Evolutionary conservation across 1,140 invertebrate genomes (phyloP).

Genomic region (Drosophila lacteicornis): DNA sequence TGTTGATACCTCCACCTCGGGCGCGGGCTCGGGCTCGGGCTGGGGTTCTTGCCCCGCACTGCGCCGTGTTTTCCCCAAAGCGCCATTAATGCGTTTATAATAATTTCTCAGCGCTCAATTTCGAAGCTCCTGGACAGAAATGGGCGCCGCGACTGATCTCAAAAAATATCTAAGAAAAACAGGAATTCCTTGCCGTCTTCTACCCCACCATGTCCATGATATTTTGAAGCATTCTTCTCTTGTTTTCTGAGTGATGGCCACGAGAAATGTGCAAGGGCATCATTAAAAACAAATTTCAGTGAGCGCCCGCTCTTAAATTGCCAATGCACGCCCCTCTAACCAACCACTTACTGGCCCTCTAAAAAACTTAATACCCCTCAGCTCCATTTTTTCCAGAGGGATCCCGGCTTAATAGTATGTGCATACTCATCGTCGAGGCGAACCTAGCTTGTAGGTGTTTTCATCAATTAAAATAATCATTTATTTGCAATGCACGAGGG

Average conservation of each 20-base stretch:
- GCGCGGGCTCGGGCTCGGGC: background rate
- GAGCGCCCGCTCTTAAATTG: slow-evolving; percentile 71
- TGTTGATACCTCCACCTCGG: slow-evolving; percentile 54
- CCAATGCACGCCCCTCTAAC: slow-evolving; percentile 51
- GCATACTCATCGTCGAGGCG: slow-evolving; percentile 16
- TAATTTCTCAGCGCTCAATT: slow-evolving; percentile 74
- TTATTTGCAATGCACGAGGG: slow-evolving; percentile 71
- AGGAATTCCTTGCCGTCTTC: slow-evolving; percentile 1
- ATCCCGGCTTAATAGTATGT: slow-evolving; percentile 26
- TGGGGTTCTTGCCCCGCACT: background rate
- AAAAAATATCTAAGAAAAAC: slow-evolving; percentile 47
- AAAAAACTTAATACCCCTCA: background rate
- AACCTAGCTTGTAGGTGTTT: slow-evolving; percentile 67
- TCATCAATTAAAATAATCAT: slow-evolving; percentile 81
- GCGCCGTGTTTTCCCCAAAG: slow-evolving; percentile 23
- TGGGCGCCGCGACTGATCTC: slow-evolving; percentile 28
- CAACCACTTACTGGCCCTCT: slow-evolving; percentile 2
- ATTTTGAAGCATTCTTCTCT: slow-evolving; percentile 18
- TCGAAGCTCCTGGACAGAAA: slow-evolving; percentile 38
- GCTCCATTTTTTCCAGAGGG: slow-evolving; percentile 8
- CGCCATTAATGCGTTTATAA: slow-evolving; percentile 83
- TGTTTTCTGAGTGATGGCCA: slow-evolving; percentile 60
- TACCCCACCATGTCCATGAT: background rate
- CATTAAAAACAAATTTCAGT: slow-evolving; percentile 79
- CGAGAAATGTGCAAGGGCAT: slow-evolving; percentile 74